phyloP scores from a whole-genome alignment of 2,888 invertebrate species.

The Cepaea hortensis region DNA sequence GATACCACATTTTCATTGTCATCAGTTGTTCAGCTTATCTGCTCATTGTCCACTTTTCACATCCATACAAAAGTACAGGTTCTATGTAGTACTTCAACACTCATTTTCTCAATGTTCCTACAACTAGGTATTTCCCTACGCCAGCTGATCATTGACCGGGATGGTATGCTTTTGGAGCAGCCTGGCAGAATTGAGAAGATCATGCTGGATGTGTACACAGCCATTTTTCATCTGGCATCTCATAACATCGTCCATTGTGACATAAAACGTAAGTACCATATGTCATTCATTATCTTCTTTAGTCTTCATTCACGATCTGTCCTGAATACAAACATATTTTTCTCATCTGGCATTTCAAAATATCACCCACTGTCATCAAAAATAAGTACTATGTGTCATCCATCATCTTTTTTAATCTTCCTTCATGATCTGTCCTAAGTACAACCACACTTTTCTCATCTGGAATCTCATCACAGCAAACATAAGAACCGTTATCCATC shows the following conservation, averaged over 20 bases:
- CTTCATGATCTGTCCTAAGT: too few relatives aligned
- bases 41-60: too few relatives aligned
- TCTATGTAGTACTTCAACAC: too few relatives aligned
- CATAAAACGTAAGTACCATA: slow-evolving; percentile 29
- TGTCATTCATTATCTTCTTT: too few relatives aligned
- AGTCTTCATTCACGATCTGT: too few relatives aligned
- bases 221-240: neutral
- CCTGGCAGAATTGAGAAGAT: slow-evolving; percentile 18
- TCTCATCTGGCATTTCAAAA: neutral
- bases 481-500: neutral
- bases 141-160: neutral
- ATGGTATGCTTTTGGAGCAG: neutral
- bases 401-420: too few relatives aligned
- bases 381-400: neutral
- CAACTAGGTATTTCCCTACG: slow-evolving; percentile 19
- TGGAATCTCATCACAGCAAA: slow-evolving; percentile 9
- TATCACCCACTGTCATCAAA: slow-evolving; percentile 32
- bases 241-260: slow-evolving; percentile 28
- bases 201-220: slow-evolving; percentile 18
- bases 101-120: neutral
- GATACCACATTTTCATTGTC: too few relatives aligned
- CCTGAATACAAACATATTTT: neutral
- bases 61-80: too few relatives aligned
- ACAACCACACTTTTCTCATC: neutral
- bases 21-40: too few relatives aligned